Base-by-base conservation (phyloP, 2,888 invertebrate genomes). In the Nycteola revayana region DNA sequence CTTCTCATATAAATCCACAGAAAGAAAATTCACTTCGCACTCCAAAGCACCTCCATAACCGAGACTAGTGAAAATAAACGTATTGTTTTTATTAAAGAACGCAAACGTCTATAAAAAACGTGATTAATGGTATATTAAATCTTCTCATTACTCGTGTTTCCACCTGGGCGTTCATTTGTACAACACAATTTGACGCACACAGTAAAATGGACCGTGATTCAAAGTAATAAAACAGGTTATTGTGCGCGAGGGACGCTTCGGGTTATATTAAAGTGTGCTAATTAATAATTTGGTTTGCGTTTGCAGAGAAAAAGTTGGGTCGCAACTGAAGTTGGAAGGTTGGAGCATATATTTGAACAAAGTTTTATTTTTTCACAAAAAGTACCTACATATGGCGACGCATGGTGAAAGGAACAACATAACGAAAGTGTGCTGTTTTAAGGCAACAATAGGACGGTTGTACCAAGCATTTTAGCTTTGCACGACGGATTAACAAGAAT, bases 281-380 rank as follows among this genome's bases (percentile, higher is more conserved):
- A 55, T 57, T 57, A 59, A 55, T 52, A 43, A 59, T 59, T 57
- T 37, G 27, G 37, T 49, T 55, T 39, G 31, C 44, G 44, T 40
- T 37, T 44, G 28, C 30, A 7, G 35, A 36, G 31, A 25, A 41
- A 42, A 52, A 34, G 14, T 32, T 10, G 14, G 18, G 23, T 38
- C 30, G 28, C 32, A 26, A 25, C 20, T 17, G 18, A 10, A 7
- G 10, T 24, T 21, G 11, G 10, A 32, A 20, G n/a, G n/a, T 26
- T 26, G 18, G 26, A 2, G 0, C 23, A 10, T 29, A 38, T 32
- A 24, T 39, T 53, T 37, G 36, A 6, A 8, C 10, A 7, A 39
- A 36, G 17, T 4, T 17, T 36, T 27, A 14, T 14, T 3, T 14
- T 14, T 14, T 14, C 14, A 5, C 14, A 3, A 14, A n/a, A 14